Evolutionary conservation across 2,888 invertebrate species (phyloP).

Genomic region (Zele albiditarsus): DNA sequence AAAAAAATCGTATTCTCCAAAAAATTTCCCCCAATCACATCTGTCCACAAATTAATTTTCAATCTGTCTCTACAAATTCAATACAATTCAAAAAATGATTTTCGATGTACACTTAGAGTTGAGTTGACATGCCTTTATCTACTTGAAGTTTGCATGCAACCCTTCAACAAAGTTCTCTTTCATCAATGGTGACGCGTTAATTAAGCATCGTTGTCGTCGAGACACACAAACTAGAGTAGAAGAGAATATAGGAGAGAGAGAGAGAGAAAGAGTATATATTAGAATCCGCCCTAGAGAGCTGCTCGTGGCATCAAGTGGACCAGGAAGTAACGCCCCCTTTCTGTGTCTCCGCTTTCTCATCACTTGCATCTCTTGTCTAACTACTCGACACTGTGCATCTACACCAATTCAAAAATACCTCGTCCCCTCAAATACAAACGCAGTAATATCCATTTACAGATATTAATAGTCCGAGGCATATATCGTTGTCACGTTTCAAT

Average conservation of each 20-base stretch:
- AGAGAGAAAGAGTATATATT: slow-evolving; percentile 10
- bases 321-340: slow-evolving; percentile 41
- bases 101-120: slow-evolving; percentile 13
- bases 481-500: neutral
- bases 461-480: slow-evolving; percentile 39
- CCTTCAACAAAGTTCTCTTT: slow-evolving; percentile 28
- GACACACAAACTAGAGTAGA: slow-evolving; percentile 10
- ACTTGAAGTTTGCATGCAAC: slow-evolving; percentile 25
- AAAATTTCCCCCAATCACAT: no score
- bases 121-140: slow-evolving; percentile 33
- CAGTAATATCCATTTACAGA: slow-evolving; percentile 33
- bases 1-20: neutral
- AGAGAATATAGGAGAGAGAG: neutral
- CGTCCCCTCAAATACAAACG: neutral
- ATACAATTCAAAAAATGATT: slow-evolving; percentile 9
- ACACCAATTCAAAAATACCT: neutral
- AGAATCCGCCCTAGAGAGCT: slow-evolving; percentile 36
- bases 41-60: neutral
- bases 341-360: slow-evolving; percentile 7
- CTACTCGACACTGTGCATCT: slow-evolving; percentile 2
- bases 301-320: slow-evolving; percentile 47
- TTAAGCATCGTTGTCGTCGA: slow-evolving; percentile 40
- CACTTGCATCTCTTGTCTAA: slow-evolving; percentile 2
- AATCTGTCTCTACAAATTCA: neutral
- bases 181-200: slow-evolving; percentile 46